Conservation (phyloP, 2,888 invertebrate species). For the Leptopterna dolabrata region DNA sequence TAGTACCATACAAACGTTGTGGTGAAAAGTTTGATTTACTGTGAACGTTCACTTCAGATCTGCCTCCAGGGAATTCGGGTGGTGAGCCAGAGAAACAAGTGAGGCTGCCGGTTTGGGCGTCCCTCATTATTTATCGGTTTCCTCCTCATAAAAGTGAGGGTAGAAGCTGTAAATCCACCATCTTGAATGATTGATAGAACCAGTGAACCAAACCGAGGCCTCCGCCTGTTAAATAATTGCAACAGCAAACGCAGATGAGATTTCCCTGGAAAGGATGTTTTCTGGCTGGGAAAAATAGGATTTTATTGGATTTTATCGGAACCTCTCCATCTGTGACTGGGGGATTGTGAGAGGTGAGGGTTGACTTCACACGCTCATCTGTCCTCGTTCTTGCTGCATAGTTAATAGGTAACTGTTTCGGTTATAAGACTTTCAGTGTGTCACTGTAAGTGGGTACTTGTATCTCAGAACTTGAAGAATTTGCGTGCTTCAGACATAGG, state of each 20-base stretch:
- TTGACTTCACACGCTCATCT: background rate
- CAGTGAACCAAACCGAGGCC: background rate
- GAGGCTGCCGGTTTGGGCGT: background rate
- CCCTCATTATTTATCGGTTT: slow-evolving; percentile 27
- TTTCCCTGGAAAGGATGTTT: background rate
- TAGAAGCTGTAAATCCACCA: slow-evolving; percentile 16
- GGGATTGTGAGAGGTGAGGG: background rate
- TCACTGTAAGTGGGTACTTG: too few relatives aligned
- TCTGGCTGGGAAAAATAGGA: background rate
- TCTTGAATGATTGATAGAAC: background rate
- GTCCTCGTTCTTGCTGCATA: too few relatives aligned
- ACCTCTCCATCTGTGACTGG: background rate
- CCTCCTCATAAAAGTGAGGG: slow-evolving; percentile 18
- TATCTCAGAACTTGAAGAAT: too few relatives aligned
- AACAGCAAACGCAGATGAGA: background rate
- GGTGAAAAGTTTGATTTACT: background rate
- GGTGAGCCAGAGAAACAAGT: background rate
- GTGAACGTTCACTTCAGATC: background rate
- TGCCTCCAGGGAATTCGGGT: background rate
- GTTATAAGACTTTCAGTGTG: too few relatives aligned
- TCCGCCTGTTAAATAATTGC: background rate
- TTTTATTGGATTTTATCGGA: background rate
- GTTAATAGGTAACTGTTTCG: too few relatives aligned
- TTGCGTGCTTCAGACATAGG: too few relatives aligned
- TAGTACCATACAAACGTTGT: background rate